A percentile compares a stretch with the other conserved stretches of the same genome.
Conservation (phyloP, 1,140 invertebrate species). For the Coenobita brevimanus region DNA sequence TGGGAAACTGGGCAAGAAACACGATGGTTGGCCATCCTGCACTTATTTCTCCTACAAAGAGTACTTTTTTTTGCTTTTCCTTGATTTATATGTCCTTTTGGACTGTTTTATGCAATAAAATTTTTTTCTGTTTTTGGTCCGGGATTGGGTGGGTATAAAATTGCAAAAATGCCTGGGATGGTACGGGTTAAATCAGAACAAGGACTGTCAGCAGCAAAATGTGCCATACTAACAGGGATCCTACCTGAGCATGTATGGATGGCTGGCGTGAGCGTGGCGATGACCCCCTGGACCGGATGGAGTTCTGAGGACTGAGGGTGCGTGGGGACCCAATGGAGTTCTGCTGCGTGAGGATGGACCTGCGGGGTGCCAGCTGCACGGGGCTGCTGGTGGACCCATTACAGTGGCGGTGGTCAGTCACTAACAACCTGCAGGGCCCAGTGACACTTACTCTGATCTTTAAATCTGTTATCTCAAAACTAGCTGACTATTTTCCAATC, state of each 20-base stretch:
- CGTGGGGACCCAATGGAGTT: slow-evolving; percentile 73
- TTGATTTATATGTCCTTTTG: no score
- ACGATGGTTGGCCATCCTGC: no score
- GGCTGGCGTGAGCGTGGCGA: slow-evolving; percentile 71
- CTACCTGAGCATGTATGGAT: slow-evolving; percentile 64
- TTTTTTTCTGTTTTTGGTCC: no score
- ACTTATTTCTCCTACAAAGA: no score
- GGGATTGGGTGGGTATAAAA: no score
- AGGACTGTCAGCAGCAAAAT: no score
- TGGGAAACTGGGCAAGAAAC: no score
- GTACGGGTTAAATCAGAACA: no score
- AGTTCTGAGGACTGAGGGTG: slow-evolving; percentile 82
- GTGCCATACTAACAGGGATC: no score
- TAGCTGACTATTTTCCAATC: slow-evolving; percentile 36
- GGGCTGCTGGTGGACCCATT: slow-evolving; percentile 76
- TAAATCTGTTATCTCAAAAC: neutral
- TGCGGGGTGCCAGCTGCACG: slow-evolving; percentile 58
- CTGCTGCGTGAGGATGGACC: slow-evolving; percentile 73
- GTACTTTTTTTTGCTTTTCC: no score
- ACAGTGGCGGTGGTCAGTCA: slow-evolving; percentile 80
- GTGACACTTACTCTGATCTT: slow-evolving; percentile 34
- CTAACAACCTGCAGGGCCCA: slow-evolving; percentile 73
- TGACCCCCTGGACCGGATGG: slow-evolving; percentile 75
- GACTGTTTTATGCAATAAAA: no score
- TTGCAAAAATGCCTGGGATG: no score